Evolutionary conservation across 2,797 vertebrate genomes (phyloP).

Genomic region (Urosaurus nigricauda): DNA sequence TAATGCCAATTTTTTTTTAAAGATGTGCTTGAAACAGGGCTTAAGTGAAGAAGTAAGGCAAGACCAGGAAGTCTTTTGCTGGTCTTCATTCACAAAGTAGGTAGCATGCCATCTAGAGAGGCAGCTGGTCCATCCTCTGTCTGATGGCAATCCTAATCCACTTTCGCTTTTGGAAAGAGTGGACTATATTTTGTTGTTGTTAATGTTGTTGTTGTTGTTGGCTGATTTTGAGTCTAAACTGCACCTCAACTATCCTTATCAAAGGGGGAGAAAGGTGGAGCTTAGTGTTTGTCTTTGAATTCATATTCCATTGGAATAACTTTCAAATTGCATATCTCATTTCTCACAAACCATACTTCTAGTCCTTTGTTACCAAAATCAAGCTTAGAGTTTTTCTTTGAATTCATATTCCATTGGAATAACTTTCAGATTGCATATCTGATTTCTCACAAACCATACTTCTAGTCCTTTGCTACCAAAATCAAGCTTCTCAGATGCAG

Average conservation of each 20-base stretch:
- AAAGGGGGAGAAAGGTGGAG: constrained; percentile 6
- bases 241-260: constrained; percentile 21
- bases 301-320: neutral
- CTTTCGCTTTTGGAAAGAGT: constrained; percentile 4
- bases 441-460: neutral
- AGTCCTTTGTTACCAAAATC: neutral
- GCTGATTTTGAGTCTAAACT: constrained; percentile 16
- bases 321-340: constrained; percentile 4
- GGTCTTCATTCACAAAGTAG: neutral
- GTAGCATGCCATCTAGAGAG: neutral
- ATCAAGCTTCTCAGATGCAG: neutral
- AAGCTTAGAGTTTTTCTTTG: neutral
- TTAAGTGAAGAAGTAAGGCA: constrained; percentile 23
- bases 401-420: constrained; percentile 5
- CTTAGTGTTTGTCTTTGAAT: neutral
- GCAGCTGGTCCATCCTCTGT: neutral
- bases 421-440: neutral
- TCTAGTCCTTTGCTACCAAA: neutral
- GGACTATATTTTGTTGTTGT: constrained; percentile 6
- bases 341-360: neutral
- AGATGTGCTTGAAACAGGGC: constrained; percentile 1
- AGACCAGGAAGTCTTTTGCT: neutral
- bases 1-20: neutral
- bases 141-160: constrained; percentile 5
- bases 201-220: neutral